phyloP scores from a whole-genome alignment of 1,140 invertebrate genomes.

The Drosophila mayri region DNA sequence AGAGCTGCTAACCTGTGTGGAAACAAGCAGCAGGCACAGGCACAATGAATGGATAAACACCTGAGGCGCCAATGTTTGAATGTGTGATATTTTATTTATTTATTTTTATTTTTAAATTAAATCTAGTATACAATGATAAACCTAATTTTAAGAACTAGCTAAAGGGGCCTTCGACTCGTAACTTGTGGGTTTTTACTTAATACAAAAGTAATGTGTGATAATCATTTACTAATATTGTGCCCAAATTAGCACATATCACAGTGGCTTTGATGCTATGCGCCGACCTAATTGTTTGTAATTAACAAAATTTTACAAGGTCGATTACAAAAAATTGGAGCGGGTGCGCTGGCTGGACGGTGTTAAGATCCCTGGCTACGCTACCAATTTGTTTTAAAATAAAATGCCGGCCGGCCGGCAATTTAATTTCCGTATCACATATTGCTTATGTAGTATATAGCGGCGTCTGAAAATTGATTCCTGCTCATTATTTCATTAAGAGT shows the following conservation, averaged over 20 bases:
- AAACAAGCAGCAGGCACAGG: neutral
- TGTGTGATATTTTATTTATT: neutral
- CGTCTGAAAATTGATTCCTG: conserved; percentile 78
- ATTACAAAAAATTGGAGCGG: conserved; percentile 45
- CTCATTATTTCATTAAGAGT: conserved; percentile 81
- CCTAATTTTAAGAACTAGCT: too few species aligned
- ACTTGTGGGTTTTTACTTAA: too few species aligned
- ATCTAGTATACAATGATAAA: too few species aligned
- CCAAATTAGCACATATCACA: conserved; percentile 10
- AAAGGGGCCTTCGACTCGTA: too few species aligned
- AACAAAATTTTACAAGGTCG: conserved; percentile 83
- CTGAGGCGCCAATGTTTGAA: conserved; percentile 2
- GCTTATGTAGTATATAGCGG: conserved; percentile 23
- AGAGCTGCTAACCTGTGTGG: neutral
- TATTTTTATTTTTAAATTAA: too few species aligned
- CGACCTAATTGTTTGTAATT: conserved; percentile 80
- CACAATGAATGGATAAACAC: neutral
- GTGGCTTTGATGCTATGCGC: conserved; percentile 21
- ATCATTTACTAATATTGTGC: conserved; percentile 23
- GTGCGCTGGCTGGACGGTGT: conserved; percentile 30
- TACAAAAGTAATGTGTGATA: conserved; percentile 4
- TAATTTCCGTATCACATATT: conserved; percentile 57
- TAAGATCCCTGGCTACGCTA: conserved; percentile 58
- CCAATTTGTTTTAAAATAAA: conserved; percentile 80
- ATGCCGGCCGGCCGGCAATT: conserved; percentile 76